Evolutionary conservation across 2,113 vertebrate species (phyloP).

Genomic region (cattle (Bos taurus)): ARS-UCD2.0 NC_037331.1:97762001-97762500

Average conservation of each 20-base stretch:
- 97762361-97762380: not conserved
- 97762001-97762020: not conserved
- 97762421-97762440: not conserved
- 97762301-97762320: fast-evolving
- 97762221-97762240: not conserved
- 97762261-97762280: not conserved
- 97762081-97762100: not conserved
- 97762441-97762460: not conserved
- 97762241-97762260: not conserved
- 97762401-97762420: not conserved
- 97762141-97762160: not conserved
- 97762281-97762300: not conserved
- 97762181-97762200: not conserved
- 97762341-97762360: not conserved
- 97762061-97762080: not conserved
- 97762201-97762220: not conserved
- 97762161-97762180: not conserved
- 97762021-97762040: not conserved
- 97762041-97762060: not conserved
- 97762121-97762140: not conserved
- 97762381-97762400: not conserved
- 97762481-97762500: not conserved
- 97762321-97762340: too few relatives aligned
- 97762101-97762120: not conserved
- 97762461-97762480: not conserved